These are phyloP conservation scores for Gastrophysa polygoni DNA, from an alignment of 2,888 invertebrate species.

Conservation along the genomic window DNA sequence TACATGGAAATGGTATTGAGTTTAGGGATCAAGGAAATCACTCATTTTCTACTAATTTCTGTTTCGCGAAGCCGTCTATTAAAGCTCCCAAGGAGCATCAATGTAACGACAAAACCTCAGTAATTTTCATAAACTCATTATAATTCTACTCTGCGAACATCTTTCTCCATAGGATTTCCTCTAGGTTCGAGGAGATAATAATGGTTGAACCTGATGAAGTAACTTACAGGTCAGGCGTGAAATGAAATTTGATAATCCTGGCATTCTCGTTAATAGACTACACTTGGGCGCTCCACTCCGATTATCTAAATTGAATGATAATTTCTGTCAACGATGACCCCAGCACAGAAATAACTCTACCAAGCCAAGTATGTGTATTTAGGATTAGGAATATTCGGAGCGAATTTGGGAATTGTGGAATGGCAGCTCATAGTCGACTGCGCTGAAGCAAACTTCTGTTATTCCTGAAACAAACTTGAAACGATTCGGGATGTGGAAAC, in stretches of 20 bases:
- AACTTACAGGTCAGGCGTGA: constrained; percentile 54
- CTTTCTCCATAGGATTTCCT: constrained; percentile 26
- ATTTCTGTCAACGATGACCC: constrained; percentile 44
- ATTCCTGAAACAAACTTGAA: background rate
- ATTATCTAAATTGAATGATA: constrained; percentile 57
- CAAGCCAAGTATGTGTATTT: constrained; percentile 29
- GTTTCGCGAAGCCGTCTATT: no score
- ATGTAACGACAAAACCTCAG: constrained; percentile 26
- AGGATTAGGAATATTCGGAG: constrained; percentile 33
- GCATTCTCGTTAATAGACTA: constrained; percentile 53
- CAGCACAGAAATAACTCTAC: constrained; percentile 34
- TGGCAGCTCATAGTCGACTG: constrained; percentile 22
- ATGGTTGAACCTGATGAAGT: constrained; percentile 44
- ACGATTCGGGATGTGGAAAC: background rate
- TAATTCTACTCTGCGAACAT: constrained; percentile 13
- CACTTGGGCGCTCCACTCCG: constrained; percentile 47
- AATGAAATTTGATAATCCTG: constrained; percentile 54
- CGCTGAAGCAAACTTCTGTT: constrained; percentile 22
- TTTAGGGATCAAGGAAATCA: no score
- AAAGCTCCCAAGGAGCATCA: constrained; percentile 18
- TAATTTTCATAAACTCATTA: constrained; percentile 29
- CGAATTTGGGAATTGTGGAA: constrained; percentile 34
- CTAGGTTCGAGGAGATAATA: constrained; percentile 31
- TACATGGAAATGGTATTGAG: no score
- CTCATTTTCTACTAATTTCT: no score